Evolutionary conservation across 2,888 invertebrate species (phyloP).

Genomic region (Heliconius erato): DNA sequence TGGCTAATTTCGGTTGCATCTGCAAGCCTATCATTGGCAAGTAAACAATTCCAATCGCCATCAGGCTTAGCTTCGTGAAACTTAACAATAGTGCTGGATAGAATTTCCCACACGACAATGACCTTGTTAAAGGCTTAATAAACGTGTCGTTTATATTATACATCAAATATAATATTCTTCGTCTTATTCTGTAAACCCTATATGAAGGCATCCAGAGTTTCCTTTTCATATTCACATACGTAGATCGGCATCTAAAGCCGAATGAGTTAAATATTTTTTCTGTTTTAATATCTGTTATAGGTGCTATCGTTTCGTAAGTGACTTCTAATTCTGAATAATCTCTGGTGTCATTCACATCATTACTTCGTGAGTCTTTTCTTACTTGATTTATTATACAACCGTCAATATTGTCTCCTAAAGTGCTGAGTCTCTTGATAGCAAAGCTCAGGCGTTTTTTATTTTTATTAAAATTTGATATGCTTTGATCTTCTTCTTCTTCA

Average conservation of each 20-base stretch:
- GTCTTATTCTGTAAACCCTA: constrained; percentile 72
- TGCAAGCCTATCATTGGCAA: constrained; percentile 74
- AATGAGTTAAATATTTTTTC: constrained; percentile 80
- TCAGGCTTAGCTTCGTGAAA: constrained; percentile 72
- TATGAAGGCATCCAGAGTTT: constrained; percentile 79
- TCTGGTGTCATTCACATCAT: constrained; percentile 63
- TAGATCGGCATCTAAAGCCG: constrained; percentile 77
- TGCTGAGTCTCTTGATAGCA: constrained; percentile 83
- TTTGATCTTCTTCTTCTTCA: constrained; percentile 72
- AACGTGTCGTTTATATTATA: constrained; percentile 79
- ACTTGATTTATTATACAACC: constrained; percentile 79
- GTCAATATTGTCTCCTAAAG: constrained; percentile 81
- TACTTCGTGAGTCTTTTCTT: constrained; percentile 71
- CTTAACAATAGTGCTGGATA: constrained; percentile 77
- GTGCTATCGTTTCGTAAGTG: constrained; percentile 75
- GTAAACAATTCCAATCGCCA: constrained; percentile 69
- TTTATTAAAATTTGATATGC: constrained; percentile 56
- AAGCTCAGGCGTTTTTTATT: constrained; percentile 74
- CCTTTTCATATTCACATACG: constrained; percentile 72
- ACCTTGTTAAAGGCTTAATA: constrained; percentile 77
- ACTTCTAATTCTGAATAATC: constrained; percentile 77
- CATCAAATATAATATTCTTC: constrained; percentile 70
- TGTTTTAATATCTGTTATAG: constrained; percentile 77
- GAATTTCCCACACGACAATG: constrained; percentile 78
- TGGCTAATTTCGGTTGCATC: constrained; percentile 72